Percentiles rank a stretch among this genome's conserved stretches.
These are phyloP conservation scores for Oreamnos americanus DNA, from an alignment of 2,113 vertebrate species.

Conservation along the genomic window DNA sequence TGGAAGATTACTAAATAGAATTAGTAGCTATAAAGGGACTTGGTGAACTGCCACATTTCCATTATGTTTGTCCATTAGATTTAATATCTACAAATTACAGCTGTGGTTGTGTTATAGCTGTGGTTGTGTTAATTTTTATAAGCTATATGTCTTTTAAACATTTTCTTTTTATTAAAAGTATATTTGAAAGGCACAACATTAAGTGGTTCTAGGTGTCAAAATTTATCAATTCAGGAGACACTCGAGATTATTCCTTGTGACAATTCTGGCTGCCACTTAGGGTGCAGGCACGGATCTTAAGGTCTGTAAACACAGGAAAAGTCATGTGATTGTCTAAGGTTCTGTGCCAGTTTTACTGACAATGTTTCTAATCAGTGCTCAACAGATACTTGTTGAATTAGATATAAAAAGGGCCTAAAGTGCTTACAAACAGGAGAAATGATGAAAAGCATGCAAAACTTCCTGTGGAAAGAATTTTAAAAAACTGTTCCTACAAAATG, in stretches of 20 bases:
- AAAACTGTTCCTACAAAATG: neutral
- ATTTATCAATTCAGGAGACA: neutral
- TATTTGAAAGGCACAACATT: neutral
- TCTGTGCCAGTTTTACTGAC: neutral
- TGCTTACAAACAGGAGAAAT: neutral
- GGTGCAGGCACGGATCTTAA: neutral
- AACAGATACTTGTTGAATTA: neutral
- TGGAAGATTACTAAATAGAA: neutral
- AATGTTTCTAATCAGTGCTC: neutral
- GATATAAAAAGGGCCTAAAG: neutral
- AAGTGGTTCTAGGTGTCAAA: neutral
- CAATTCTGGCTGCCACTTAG: neutral
- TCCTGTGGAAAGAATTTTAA: neutral
- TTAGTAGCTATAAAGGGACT: neutral
- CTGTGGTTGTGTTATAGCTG: neutral
- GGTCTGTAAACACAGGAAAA: neutral
- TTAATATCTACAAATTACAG: neutral
- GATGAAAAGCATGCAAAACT: neutral
- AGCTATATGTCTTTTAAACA: conserved; percentile 4
- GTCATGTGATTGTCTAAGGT: neutral
- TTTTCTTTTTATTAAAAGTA: neutral
- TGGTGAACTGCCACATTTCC: neutral
- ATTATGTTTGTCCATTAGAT: neutral
- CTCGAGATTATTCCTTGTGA: neutral
- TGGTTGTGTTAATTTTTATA: conserved; percentile 15